These are phyloP conservation scores for Dynastes grantii DNA, from an alignment of 2,888 invertebrate genomes.

Conservation along the genomic window DNA sequence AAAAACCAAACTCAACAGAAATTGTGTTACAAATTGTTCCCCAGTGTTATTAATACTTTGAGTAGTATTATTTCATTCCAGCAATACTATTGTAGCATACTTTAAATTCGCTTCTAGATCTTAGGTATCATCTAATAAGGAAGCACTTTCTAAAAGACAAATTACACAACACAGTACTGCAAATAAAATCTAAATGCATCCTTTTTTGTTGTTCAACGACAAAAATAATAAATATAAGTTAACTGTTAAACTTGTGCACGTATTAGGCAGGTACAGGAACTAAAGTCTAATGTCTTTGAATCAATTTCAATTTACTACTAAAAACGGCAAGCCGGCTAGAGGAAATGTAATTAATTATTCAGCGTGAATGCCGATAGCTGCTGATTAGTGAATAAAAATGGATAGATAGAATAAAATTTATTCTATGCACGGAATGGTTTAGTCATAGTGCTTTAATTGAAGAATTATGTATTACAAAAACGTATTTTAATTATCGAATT, in stretches of 20 bases:
- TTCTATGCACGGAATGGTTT: constrained; percentile 13
- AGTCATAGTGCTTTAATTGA: background rate
- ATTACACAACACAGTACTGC: background rate
- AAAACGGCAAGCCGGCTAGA: constrained; percentile 22
- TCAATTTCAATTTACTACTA: constrained; percentile 24
- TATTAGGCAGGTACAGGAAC: constrained; percentile 26
- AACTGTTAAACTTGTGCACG: constrained; percentile 19
- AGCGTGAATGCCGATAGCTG: constrained; percentile 36
- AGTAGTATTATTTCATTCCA: too few relatives aligned
- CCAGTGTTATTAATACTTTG: too few relatives aligned
- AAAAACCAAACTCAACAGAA: too few relatives aligned
- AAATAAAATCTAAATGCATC: background rate
- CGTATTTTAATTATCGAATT: constrained; percentile 25
- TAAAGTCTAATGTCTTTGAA: constrained; percentile 18
- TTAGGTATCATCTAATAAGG: too few relatives aligned
- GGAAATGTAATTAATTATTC: constrained; percentile 43
- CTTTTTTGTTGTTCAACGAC: constrained; percentile 1
- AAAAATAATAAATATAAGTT: constrained; percentile 5
- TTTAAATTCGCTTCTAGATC: too few relatives aligned
- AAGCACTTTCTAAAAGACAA: too few relatives aligned
- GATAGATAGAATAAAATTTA: constrained; percentile 26
- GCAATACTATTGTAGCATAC: too few relatives aligned
- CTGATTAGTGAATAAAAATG: constrained; percentile 26
- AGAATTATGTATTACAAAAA: constrained; percentile 13
- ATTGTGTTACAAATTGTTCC: too few relatives aligned